Evolutionary conservation across 2,888 invertebrate species (phyloP).

Genomic region (Helobdella robusta): DNA sequence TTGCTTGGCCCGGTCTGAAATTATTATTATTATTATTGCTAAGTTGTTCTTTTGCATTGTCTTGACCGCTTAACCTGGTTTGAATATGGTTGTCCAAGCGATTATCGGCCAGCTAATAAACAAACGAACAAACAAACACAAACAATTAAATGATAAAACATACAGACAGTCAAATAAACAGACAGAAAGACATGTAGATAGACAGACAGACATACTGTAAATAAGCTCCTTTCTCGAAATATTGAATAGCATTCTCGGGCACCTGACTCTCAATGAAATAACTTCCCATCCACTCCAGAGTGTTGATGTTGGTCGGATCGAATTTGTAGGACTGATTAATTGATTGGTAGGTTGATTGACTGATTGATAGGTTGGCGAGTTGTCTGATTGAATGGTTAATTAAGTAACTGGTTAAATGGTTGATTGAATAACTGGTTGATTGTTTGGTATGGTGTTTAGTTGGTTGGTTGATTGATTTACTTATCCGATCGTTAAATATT

Average conservation of each 20-base stretch:
- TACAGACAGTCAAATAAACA: not conserved
- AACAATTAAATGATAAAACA: not conserved
- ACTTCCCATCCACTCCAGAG: conserved; percentile 78
- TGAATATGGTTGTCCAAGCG: not conserved
- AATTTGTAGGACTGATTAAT: conserved; percentile 59
- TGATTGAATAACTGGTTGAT: not conserved
- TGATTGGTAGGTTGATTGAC: not conserved
- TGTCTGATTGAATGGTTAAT: not conserved
- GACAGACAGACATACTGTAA: conserved; percentile 42
- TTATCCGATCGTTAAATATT: not conserved
- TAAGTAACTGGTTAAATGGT: not conserved
- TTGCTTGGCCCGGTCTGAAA: conserved; percentile 63
- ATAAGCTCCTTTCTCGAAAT: conserved; percentile 59
- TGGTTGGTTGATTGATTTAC: not conserved
- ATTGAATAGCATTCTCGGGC: conserved; percentile 69
- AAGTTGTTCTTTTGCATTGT: not conserved
- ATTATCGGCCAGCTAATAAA: not conserved
- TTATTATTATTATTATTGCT: not conserved
- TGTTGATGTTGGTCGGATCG: conserved; percentile 63
- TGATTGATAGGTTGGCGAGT: not conserved
- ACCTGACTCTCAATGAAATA: conserved; percentile 80
- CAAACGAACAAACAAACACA: not conserved
- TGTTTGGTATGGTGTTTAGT: not conserved
- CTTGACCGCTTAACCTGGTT: not conserved
- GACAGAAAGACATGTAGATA: not conserved